A percentile compares a stretch with the other conserved stretches of the same genome.
Evolutionary conservation across 2,888 invertebrate genomes (phyloP).

Genomic region (Portevinia maculata): DNA sequence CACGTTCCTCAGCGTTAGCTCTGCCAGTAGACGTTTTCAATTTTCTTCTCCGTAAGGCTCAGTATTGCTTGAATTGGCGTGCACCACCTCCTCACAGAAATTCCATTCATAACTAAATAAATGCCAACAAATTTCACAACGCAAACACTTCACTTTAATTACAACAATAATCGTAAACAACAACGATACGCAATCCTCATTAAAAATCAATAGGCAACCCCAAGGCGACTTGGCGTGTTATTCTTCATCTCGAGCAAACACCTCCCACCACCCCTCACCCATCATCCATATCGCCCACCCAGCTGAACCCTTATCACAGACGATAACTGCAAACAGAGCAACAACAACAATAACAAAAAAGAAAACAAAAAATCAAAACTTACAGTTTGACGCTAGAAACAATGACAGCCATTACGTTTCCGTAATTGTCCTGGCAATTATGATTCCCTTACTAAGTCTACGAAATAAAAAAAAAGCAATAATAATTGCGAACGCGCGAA

Average conservation of each 20-base stretch:
- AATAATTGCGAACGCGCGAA: slow-evolving; percentile 66
- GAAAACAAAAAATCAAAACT: slow-evolving; percentile 22
- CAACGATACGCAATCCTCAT: slow-evolving; percentile 66
- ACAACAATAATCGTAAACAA: slow-evolving; percentile 72
- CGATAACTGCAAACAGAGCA: slow-evolving; percentile 7
- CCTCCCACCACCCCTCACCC: background rate
- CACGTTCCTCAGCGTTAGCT: background rate
- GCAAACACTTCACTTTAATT: slow-evolving; percentile 71
- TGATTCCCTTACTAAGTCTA: slow-evolving; percentile 49
- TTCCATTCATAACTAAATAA: slow-evolving; percentile 54
- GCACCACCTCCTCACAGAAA: slow-evolving; percentile 6
- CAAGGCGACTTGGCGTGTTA: slow-evolving; percentile 56
- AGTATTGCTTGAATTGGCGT: slow-evolving; percentile 12
- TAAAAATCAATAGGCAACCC: slow-evolving; percentile 71
- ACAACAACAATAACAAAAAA: background rate
- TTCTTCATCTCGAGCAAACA: slow-evolving; percentile 24
- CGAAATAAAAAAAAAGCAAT: slow-evolving; percentile 34
- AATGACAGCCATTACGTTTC: slow-evolving; percentile 62
- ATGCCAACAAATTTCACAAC: slow-evolving; percentile 30
- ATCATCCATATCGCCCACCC: background rate
- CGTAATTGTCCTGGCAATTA: slow-evolving; percentile 73
- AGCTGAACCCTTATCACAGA: background rate
- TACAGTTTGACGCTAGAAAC: slow-evolving; percentile 54
- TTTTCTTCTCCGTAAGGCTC: slow-evolving; percentile 6
- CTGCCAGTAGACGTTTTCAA: slow-evolving; percentile 9